Evolutionary conservation across 2,797 vertebrate species (phyloP).

Genomic region (Chaenodraco wilsoni): DNA sequence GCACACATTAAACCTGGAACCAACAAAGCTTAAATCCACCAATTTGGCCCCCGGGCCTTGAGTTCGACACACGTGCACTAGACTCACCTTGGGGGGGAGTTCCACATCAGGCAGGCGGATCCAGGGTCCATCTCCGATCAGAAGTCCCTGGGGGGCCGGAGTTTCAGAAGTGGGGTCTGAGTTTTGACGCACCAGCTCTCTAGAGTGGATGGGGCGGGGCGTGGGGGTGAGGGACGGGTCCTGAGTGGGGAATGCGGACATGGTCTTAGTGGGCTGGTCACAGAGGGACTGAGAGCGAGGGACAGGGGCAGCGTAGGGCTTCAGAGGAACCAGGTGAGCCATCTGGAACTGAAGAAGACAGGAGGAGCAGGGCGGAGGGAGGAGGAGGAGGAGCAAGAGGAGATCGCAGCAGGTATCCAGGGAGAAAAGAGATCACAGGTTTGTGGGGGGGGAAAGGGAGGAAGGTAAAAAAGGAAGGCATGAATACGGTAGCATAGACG

Average conservation of each 20-base stretch:
- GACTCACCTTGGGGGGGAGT: constrained; percentile 84
- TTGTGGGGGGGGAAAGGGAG: constrained; percentile 12
- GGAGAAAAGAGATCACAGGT: constrained; percentile 20
- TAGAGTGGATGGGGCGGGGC: constrained; percentile 85
- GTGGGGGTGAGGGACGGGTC: constrained; percentile 86
- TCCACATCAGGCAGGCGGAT: constrained; percentile 89
- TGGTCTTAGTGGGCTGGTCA: constrained; percentile 93
- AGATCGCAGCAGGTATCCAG: constrained; percentile 35
- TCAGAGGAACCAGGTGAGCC: constrained; percentile 93
- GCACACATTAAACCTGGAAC: no score
- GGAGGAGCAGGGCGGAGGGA: constrained; percentile 39
- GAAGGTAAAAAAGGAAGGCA: constrained; percentile 39
- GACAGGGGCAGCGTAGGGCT: constrained; percentile 92
- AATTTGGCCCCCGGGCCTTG: no score
- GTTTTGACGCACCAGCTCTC: constrained; percentile 91
- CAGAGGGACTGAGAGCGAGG: constrained; percentile 95
- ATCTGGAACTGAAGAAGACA: constrained; percentile 88
- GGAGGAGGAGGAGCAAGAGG: constrained; percentile 10
- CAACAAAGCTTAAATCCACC: no score
- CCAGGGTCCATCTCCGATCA: constrained; percentile 87
- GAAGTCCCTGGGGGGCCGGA: constrained; percentile 82
- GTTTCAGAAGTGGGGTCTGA: constrained; percentile 94
- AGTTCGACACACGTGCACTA: not conserved
- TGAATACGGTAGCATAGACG: constrained; percentile 44
- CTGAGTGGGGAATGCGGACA: constrained; percentile 93